Evolutionary conservation across 2,113 vertebrate species (phyloP).

Genomic region (Bos taurus): DNA sequence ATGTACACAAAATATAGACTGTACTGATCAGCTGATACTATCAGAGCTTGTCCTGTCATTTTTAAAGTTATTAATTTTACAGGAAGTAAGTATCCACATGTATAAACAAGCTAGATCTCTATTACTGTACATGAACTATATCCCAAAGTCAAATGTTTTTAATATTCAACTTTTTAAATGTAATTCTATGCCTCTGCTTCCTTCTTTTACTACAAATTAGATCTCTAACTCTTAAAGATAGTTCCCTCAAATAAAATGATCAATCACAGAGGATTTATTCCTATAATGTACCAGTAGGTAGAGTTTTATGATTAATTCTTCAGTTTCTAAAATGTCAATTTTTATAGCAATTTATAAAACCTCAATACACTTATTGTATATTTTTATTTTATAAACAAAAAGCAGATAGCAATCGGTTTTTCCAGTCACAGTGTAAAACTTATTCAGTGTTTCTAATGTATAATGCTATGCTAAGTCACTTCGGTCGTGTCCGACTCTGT

Average conservation of each 20-base stretch:
- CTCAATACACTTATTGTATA: not conserved
- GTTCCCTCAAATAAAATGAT: not conserved
- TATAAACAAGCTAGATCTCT: not conserved
- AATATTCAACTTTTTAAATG: not conserved
- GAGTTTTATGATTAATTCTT: not conserved
- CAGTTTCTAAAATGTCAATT: conserved; percentile 30
- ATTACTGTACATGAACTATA: not conserved
- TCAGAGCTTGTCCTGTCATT: not conserved
- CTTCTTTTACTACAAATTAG: not conserved
- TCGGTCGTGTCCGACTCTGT: too few species aligned
- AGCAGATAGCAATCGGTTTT: not conserved
- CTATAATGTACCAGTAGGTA: not conserved
- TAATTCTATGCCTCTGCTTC: not conserved
- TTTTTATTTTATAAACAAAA: conserved; percentile 1
- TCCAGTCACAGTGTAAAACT: not conserved
- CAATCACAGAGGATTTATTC: not conserved
- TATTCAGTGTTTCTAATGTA: conserved; percentile 6
- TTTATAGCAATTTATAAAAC: not conserved
- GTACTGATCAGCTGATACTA: not conserved
- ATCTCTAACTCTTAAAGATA: not conserved
- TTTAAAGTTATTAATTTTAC: not conserved
- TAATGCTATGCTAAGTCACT: not conserved
- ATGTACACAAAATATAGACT: not conserved
- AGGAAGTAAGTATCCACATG: not conserved
- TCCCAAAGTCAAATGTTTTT: not conserved